Percentiles rank a stretch among this genome's conserved stretches.
These are phyloP conservation scores for Phalacrocorax carbo DNA, from an alignment of 2,113 vertebrate genomes.

Conservation along the genomic window DNA sequence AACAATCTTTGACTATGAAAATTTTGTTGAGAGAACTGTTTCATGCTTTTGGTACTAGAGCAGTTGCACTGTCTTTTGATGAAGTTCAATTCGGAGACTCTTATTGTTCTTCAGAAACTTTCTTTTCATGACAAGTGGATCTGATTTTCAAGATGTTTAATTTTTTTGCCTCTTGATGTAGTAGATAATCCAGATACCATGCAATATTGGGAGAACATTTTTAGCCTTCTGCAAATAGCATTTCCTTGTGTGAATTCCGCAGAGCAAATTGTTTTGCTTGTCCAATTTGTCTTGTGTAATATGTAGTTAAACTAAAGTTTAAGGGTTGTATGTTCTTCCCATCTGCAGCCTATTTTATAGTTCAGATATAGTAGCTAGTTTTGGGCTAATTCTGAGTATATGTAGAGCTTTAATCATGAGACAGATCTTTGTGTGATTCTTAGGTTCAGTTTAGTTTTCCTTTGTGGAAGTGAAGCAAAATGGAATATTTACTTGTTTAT, in stretches of 20 bases:
- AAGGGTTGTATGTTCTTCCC: background rate
- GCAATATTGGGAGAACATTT: background rate
- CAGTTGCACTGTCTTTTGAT: background rate
- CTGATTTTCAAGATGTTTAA: background rate
- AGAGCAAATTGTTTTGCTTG: constrained; percentile 1
- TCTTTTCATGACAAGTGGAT: background rate
- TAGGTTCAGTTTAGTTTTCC: background rate
- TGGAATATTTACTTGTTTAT: background rate
- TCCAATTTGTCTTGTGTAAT: background rate
- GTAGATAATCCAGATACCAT: background rate
- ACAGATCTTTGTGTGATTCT: background rate
- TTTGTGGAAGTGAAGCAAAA: constrained; percentile 1
- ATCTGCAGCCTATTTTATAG: background rate
- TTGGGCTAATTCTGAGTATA: background rate
- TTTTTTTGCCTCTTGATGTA: background rate
- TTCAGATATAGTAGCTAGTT: background rate
- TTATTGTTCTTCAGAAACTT: background rate
- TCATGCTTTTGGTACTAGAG: background rate
- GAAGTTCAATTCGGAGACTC: background rate
- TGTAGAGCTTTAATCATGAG: background rate
- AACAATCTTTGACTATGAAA: background rate
- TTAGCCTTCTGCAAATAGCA: background rate
- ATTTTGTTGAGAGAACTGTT: background rate
- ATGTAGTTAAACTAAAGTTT: background rate
- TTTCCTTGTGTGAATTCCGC: background rate